A percentile compares a stretch with the other conserved stretches of the same genome.
Conservation (phyloP, 2,888 invertebrate genomes). For the Electrophaes corylata region DNA sequence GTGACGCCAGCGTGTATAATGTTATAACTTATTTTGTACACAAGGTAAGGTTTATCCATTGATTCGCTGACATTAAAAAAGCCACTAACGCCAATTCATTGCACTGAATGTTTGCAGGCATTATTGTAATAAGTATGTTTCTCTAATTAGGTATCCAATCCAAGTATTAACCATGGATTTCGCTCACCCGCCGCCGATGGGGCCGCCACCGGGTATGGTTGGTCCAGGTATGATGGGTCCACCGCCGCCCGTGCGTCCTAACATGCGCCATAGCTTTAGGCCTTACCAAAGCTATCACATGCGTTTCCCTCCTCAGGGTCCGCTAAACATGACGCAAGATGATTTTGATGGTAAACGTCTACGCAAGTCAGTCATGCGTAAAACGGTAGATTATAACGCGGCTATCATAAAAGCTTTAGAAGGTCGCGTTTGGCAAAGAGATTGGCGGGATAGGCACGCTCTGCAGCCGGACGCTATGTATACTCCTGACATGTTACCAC, state of each 20-base stretch:
- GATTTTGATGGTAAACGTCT: constrained; percentile 98
- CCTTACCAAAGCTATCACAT: constrained; percentile 73
- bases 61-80: constrained; percentile 36
- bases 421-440: constrained; percentile 97
- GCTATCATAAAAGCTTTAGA: constrained; percentile 96
- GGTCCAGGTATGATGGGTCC: constrained; percentile 48
- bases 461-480: constrained; percentile 98
- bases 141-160: constrained; percentile 72
- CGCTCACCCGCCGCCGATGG: constrained; percentile 77
- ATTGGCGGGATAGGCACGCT: constrained; percentile 93
- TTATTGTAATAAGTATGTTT: constrained; percentile 55
- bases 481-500: constrained; percentile 96
- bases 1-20: constrained; percentile 63
- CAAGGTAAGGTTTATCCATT: constrained; percentile 64
- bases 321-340: constrained; percentile 90
- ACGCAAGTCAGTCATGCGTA: constrained; percentile 97
- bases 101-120: constrained; percentile 40
- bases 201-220: constrained; percentile 72
- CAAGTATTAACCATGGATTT: constrained; percentile 78
- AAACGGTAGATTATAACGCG: constrained; percentile 99
- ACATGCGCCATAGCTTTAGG: constrained; percentile 79
- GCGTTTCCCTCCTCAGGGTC: constrained; percentile 80
- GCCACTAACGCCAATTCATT: constrained; percentile 41
- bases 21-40: constrained; percentile 62
- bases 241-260: constrained; percentile 70